phyloP scores from a whole-genome alignment of 2,888 invertebrate species.

The Zygothrica quintamaculata region DNA sequence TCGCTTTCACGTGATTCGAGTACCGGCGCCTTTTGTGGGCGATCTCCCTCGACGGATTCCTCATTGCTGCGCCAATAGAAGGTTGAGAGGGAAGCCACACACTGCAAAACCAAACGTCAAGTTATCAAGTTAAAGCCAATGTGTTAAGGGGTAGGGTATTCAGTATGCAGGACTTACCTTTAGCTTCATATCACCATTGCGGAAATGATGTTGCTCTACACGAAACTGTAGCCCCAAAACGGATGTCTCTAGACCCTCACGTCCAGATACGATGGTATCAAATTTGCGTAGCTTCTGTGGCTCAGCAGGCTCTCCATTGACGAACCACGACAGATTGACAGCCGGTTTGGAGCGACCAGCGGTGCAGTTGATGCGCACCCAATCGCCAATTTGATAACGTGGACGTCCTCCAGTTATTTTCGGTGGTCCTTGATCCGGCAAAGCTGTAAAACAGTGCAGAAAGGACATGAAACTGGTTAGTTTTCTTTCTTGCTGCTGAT shows the following conservation, averaged over 20 bases:
- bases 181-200: slow-evolving; percentile 90
- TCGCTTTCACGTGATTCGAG: slow-evolving; percentile 90
- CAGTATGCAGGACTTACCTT: slow-evolving; percentile 84
- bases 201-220: slow-evolving; percentile 89
- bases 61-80: slow-evolving; percentile 91
- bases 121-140: neutral
- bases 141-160: neutral
- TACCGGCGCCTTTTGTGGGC: slow-evolving; percentile 88
- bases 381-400: slow-evolving; percentile 87
- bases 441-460: slow-evolving; percentile 83
- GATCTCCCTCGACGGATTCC: slow-evolving; percentile 90
- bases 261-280: slow-evolving; percentile 85
- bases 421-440: slow-evolving; percentile 87
- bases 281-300: slow-evolving; percentile 85
- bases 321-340: slow-evolving; percentile 87
- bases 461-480: slow-evolving; percentile 40
- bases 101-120: too few relatives aligned
- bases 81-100: slow-evolving; percentile 89
- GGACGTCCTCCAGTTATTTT: slow-evolving; percentile 86
- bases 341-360: slow-evolving; percentile 87
- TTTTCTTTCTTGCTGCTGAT: too few relatives aligned
- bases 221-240: slow-evolving; percentile 89
- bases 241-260: slow-evolving; percentile 88
- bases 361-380: slow-evolving; percentile 87
- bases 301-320: slow-evolving; percentile 86